Base-by-base conservation (phyloP, 2,797 vertebrate genomes). In the Sphenodon punctatus region DNA sequence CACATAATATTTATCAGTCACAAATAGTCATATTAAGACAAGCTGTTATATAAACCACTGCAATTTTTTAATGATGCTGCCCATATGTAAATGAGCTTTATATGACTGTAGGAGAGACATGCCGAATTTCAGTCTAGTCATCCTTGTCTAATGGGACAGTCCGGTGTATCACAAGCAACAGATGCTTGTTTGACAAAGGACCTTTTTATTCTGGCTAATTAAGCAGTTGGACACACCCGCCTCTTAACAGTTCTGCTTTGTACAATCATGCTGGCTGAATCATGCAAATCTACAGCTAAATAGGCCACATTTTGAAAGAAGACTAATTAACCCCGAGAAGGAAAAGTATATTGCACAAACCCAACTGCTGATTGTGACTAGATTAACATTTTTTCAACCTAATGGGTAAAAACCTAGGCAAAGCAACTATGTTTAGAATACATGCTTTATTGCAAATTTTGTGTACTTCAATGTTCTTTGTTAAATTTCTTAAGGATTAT, bases 161-260 rank as follows among this genome's bases (percentile, higher is more conserved):
- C 95, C 95, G 92, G 94, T 96, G 94, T 94, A 94, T 91, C 83
- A 90, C 45, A 89, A 93, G 93, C 90, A 96, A 95, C 92, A 95
- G 90, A 95, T 93, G 88, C 92, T 94, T 87, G 80, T 94, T 91
- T 93, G 89, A 95, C 90, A 96, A 95, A 95, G 87, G 89, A 87
- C 71, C 82, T 94, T 94, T 96, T 93, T 92, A 94, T 95, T 96
- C 92, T 94, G 85, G 85, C 86, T 95, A 96, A 96, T 95, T 96
- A 95, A 94, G 83, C 88, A 93, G 89, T 87, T 91, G 90, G 94
- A 93, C 95, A 96, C 93, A 94, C 89, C 89, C 75, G 2, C 78
- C 89, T 93, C 76, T 91, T 95, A 95, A 96, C 48, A 77, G 89
- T 80, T 93, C 82, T 90, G 78, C 89, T 94, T 94, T 95, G 86